phyloP scores from a whole-genome alignment of 1,140 invertebrate genomes.

The Zophobas atratus region DNA sequence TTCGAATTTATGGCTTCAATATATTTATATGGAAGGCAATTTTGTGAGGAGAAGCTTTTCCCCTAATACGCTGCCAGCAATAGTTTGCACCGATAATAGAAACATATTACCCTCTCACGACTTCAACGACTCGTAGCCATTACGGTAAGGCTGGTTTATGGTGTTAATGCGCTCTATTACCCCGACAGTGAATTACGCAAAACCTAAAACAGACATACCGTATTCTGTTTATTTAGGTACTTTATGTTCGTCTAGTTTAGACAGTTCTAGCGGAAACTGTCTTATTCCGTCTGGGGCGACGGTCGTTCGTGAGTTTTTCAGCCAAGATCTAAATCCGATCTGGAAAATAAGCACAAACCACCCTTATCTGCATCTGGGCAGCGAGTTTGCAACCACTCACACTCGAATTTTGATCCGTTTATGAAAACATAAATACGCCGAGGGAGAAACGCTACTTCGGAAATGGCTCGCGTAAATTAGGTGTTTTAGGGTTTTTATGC shows the following conservation, averaged over 20 bases:
- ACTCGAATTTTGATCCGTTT: constrained; percentile 5
- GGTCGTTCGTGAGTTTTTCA: background rate
- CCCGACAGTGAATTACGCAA: constrained; percentile 61
- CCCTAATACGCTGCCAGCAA: constrained; percentile 62
- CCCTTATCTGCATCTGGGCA: constrained; percentile 8
- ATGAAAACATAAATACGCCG: background rate
- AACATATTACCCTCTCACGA: constrained; percentile 68
- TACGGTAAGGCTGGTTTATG: constrained; percentile 68
- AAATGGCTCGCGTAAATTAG: background rate
- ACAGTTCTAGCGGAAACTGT: constrained; percentile 2
- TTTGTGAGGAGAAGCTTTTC: constrained; percentile 61
- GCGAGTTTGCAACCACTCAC: constrained; percentile 1
- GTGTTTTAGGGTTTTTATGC: background rate
- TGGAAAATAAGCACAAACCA: constrained; percentile 1
- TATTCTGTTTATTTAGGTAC: constrained; percentile 17
- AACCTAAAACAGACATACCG: constrained; percentile 48
- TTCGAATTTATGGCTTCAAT: constrained; percentile 67
- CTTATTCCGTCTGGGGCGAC: background rate
- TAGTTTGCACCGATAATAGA: constrained; percentile 68
- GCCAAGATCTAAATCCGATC: background rate
- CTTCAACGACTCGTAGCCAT: constrained; percentile 67
- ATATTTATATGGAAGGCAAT: constrained; percentile 69
- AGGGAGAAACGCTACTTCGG: background rate
- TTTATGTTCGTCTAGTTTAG: background rate
- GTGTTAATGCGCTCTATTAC: constrained; percentile 69